Percentiles rank a stretch among this genome's conserved stretches.
Conservation (phyloP, 2,888 invertebrate genomes). For the Dioctria linearis region DNA sequence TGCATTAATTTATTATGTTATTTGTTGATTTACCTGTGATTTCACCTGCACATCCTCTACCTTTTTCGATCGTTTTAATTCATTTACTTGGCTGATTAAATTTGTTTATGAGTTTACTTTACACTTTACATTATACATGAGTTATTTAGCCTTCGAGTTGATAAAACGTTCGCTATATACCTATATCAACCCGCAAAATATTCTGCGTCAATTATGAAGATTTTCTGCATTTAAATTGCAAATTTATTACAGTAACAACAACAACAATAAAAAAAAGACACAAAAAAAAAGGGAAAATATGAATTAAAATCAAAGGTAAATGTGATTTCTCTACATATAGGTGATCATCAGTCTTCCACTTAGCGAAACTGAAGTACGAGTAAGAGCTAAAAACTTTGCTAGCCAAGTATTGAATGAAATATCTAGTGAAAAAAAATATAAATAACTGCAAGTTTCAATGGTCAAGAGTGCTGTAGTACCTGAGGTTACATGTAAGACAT, state of each 20-base stretch:
- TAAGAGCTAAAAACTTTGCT: no score
- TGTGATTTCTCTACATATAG: no score
- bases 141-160: conserved; percentile 40
- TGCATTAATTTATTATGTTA: conserved; percentile 52
- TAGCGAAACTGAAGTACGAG: no score
- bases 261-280: not conserved
- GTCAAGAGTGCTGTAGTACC: no score
- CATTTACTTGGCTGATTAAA: conserved; percentile 52
- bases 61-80: conserved; percentile 45
- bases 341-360: no score
- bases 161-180: conserved; percentile 14
- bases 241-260: not conserved
- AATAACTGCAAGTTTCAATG: no score
- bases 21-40: conserved; percentile 53
- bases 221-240: conserved; percentile 41
- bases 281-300: no score
- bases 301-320: no score
- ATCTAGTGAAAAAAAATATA: no score
- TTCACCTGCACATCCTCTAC: conserved; percentile 41
- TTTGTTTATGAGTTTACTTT: conserved; percentile 52
- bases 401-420: no score
- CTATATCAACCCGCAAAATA: conserved; percentile 5
- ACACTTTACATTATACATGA: conserved; percentile 31
- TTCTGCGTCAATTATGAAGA: not conserved
- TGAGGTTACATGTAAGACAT: no score